Evolutionary conservation across 2,888 invertebrate genomes (phyloP), one percentile per base, ranked within the genome.

Genomic region (Xanthorhoe designata): DNA sequence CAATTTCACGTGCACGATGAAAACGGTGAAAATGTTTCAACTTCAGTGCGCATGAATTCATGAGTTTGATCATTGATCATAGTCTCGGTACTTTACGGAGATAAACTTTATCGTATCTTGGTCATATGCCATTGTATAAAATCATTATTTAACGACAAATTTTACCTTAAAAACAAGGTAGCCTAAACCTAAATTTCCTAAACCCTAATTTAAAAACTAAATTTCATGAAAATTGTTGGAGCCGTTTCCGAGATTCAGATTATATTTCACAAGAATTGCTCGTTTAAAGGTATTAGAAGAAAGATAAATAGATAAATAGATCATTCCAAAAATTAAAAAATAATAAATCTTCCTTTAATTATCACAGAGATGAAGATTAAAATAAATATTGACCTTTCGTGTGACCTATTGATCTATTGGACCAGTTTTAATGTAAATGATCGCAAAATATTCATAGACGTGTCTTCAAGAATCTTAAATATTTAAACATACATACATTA

Each of bases 1-100:
- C 75, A 83, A 88, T 92, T 91, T 91, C 89, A 86, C 87, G 86
- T 88, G 87, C 88, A 85, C 78, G 84, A 88, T 86, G 85, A 89
- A 90, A 88, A 88, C 85, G 80, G 92, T 90, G 92, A 92, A 93
- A 93, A 89, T 90, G 66, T 79, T 79, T 83, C 81, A 72, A 74
- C 78, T 85, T 87, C 83, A 87, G 77, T 87, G 89, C 82, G 80
- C 87, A 79, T 76, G 66, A 69, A 66, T 65, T 64, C 70, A 64
- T 51, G 24, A 59, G 51, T 18, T 18, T 57, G 61, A 53, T 52
- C 10, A 71, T 66, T 13, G 32, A 32, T 32, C 6, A 7, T 42
- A 42, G 38, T 42, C 9, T 13, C 38, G 8, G 35, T 13, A 13
- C 13, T 13, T 42, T 42, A 13, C 2, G 3, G 38, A 42, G 38